Evolutionary conservation across 2,888 invertebrate species (phyloP).

Genomic region (Pelosia muscerda): DNA sequence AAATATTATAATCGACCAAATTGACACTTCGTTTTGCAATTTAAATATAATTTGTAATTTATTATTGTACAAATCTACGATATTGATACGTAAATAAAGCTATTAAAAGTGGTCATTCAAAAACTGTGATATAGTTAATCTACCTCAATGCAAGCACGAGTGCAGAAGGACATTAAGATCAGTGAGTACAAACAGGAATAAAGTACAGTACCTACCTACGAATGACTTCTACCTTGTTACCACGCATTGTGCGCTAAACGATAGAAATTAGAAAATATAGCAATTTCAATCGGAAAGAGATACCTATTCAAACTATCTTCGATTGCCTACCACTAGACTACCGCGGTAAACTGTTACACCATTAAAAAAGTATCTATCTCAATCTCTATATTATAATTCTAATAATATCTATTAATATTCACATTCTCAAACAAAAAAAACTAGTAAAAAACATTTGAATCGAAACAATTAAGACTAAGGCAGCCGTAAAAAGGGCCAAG

Average conservation of each 20-base stretch:
- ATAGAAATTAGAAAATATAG: too few species aligned
- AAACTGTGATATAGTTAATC: not conserved
- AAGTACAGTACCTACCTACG: too few species aligned
- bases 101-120: not conserved
- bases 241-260: too few species aligned
- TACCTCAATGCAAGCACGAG: too few species aligned
- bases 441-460: slow-evolving; percentile 44
- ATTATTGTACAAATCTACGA: not conserved
- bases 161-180: too few species aligned
- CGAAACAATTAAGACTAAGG: slow-evolving; percentile 57
- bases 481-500: slow-evolving; percentile 59
- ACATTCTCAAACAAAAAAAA: slow-evolving; percentile 25
- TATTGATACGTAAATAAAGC: not conserved
- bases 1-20: not conserved
- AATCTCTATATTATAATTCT: not conserved
- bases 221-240: too few species aligned
- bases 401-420: slow-evolving; percentile 1
- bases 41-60: not conserved
- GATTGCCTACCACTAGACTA: too few species aligned
- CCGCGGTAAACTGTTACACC: too few species aligned
- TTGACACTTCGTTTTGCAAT: not conserved
- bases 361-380: too few species aligned
- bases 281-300: too few species aligned
- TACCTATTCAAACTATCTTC: too few species aligned
- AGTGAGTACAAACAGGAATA: too few species aligned